Percentiles rank a stretch among this genome's conserved stretches.
Evolutionary conservation across 2,113 vertebrate species (phyloP).

Genomic region (Suricata suricatta): DNA sequence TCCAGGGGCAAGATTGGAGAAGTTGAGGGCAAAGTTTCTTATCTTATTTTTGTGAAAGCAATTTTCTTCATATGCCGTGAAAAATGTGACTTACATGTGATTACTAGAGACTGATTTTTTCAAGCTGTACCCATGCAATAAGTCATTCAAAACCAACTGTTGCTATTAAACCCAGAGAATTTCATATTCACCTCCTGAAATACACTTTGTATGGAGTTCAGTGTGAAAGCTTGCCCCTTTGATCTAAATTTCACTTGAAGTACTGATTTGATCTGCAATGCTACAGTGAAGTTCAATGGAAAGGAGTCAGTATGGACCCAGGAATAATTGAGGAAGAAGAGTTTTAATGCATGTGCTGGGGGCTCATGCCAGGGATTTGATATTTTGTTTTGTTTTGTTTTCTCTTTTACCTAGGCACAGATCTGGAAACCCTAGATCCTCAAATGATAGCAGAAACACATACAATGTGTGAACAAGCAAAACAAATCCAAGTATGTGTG

Average conservation of each 20-base stretch:
- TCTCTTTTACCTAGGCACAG: background rate
- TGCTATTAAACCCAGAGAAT: background rate
- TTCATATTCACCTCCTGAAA: background rate
- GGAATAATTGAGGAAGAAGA: background rate
- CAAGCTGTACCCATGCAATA: background rate
- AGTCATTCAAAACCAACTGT: background rate
- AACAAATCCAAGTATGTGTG: background rate
- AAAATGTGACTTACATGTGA: background rate
- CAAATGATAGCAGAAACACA: background rate
- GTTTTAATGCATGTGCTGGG: background rate
- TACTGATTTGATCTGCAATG: background rate
- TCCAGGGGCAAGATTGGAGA: no score
- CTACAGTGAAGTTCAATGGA: background rate
- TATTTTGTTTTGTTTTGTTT: background rate
- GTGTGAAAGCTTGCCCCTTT: background rate
- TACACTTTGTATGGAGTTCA: background rate
- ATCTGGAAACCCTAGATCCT: background rate
- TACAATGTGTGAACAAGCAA: background rate
- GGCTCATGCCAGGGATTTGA: background rate
- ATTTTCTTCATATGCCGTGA: background rate
- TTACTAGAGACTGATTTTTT: background rate
- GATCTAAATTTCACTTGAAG: background rate
- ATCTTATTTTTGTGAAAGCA: background rate
- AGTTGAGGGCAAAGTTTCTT: background rate
- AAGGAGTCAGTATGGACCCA: background rate